These are phyloP conservation scores for Nysson spinosus DNA, from an alignment of 2,888 invertebrate genomes.

Conservation along the genomic window DNA sequence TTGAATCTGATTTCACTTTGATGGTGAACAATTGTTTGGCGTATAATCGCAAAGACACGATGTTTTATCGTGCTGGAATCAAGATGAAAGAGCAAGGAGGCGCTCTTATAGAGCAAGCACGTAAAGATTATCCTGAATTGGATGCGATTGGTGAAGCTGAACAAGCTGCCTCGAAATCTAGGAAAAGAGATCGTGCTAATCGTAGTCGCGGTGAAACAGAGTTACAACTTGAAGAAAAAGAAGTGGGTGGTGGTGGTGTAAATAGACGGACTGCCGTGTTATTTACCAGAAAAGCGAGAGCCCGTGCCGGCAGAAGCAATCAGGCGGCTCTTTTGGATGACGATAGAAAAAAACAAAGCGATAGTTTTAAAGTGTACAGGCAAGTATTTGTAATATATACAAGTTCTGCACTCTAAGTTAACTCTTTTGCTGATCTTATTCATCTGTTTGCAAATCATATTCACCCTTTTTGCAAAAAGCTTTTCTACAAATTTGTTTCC, in stretches of 20 bases:
- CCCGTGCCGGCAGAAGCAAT: conserved; percentile 77
- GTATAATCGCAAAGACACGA: conserved; percentile 96
- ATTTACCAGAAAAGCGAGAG: conserved; percentile 85
- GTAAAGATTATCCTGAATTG: conserved; percentile 81
- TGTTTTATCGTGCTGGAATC: conserved; percentile 93
- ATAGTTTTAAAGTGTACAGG: conserved; percentile 75
- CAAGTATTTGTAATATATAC: conserved; percentile 26
- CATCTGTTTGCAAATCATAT: not conserved
- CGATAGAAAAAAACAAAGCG: conserved; percentile 72
- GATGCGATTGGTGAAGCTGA: conserved; percentile 56
- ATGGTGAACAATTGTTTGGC: conserved; percentile 97
- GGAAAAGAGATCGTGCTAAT: conserved; percentile 70
- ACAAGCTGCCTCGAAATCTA: conserved; percentile 59
- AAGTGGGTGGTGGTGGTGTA: conserved; percentile 77
- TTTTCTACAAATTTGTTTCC: too few species aligned
- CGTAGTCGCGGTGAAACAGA: conserved; percentile 68
- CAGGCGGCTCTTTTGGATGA: conserved; percentile 57
- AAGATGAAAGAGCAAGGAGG: conserved; percentile 94
- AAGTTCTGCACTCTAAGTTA: too few species aligned
- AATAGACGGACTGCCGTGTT: conserved; percentile 87
- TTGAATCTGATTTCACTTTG: conserved; percentile 94
- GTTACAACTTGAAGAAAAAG: conserved; percentile 67
- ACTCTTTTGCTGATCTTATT: not conserved
- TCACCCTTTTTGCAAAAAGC: too few species aligned
- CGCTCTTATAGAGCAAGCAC: conserved; percentile 87